A percentile compares a stretch with the other conserved stretches of the same genome.
phyloP scores from a whole-genome alignment of 1,140 invertebrate species.

The Camponotus floridanus region DNA sequence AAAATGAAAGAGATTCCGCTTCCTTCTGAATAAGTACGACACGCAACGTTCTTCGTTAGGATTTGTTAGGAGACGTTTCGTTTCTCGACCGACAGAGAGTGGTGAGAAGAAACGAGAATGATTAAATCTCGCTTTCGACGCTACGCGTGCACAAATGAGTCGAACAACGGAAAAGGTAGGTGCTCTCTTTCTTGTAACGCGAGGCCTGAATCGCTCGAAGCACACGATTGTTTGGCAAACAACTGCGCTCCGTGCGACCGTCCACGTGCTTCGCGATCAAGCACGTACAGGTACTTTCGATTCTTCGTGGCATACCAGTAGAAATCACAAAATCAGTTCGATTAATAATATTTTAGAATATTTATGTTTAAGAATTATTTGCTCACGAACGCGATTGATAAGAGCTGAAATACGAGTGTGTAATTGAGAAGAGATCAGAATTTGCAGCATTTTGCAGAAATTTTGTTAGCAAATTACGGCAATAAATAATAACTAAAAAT shows the following conservation, averaged over 20 bases:
- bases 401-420: not conserved
- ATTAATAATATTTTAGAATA: not conserved
- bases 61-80: not conserved
- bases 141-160: not conserved
- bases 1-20: not conserved
- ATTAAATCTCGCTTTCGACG: constrained; percentile 62
- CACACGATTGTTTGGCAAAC: constrained; percentile 52
- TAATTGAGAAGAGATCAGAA: not conserved
- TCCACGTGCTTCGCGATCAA: not conserved
- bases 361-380: too few relatives aligned
- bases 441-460: too few relatives aligned
- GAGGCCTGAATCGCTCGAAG: constrained; percentile 7
- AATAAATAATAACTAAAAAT: not conserved
- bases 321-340: not conserved
- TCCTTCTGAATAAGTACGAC: not conserved
- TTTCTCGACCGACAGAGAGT: not conserved
- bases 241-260: constrained; percentile 17
- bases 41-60: constrained; percentile 2
- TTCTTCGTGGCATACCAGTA: not conserved
- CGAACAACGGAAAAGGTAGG: not conserved
- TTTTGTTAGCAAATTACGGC: too few relatives aligned
- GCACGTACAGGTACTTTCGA: constrained; percentile 16
- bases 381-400: not conserved
- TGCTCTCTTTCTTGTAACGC: constrained; percentile 50
- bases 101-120: constrained; percentile 43